Conservation (phyloP, 2,888 invertebrate genomes). For the Netelia virgata region DNA sequence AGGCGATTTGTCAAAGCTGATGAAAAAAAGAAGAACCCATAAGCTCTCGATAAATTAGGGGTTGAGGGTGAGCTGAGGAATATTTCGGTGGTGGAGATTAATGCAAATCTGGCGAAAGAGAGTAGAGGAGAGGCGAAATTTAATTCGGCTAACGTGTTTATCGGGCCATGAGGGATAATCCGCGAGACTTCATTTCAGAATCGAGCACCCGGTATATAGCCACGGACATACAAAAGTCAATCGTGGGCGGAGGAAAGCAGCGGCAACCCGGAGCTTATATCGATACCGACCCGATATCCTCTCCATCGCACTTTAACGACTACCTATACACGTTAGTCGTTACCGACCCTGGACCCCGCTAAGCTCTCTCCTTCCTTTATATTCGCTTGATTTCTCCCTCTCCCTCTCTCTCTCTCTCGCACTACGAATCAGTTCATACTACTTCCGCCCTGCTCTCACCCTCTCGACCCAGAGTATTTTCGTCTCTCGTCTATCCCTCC, state of each 20-base stretch:
- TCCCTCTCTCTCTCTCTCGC: slow-evolving; percentile 15
- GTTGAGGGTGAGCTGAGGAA: slow-evolving; percentile 1
- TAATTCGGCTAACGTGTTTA: slow-evolving; percentile 66
- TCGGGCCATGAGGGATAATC: slow-evolving; percentile 62
- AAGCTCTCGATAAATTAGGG: background rate
- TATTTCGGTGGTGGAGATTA: slow-evolving; percentile 40
- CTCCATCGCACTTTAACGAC: slow-evolving; percentile 68
- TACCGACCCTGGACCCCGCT: slow-evolving; percentile 56
- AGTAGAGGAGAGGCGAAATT: slow-evolving; percentile 39
- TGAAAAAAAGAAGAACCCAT: slow-evolving; percentile 25
- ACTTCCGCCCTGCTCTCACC: slow-evolving; percentile 45
- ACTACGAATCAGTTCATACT: slow-evolving; percentile 41
- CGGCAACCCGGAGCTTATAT: slow-evolving; percentile 61
- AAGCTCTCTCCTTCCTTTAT: slow-evolving; percentile 43
- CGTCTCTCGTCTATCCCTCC: background rate
- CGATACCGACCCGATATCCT: slow-evolving; percentile 67
- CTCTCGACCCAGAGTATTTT: slow-evolving; percentile 34
- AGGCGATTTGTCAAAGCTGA: background rate
- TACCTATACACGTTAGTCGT: slow-evolving; percentile 68
- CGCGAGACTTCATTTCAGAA: slow-evolving; percentile 64
- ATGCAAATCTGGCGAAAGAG: slow-evolving; percentile 32
- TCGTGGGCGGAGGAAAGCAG: slow-evolving; percentile 56
- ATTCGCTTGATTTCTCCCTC: slow-evolving; percentile 13
- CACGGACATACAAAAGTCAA: slow-evolving; percentile 64
- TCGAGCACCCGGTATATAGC: slow-evolving; percentile 55